phyloP scores from a whole-genome alignment of 2,113 vertebrate species.

The Aepyceros melampus region DNA sequence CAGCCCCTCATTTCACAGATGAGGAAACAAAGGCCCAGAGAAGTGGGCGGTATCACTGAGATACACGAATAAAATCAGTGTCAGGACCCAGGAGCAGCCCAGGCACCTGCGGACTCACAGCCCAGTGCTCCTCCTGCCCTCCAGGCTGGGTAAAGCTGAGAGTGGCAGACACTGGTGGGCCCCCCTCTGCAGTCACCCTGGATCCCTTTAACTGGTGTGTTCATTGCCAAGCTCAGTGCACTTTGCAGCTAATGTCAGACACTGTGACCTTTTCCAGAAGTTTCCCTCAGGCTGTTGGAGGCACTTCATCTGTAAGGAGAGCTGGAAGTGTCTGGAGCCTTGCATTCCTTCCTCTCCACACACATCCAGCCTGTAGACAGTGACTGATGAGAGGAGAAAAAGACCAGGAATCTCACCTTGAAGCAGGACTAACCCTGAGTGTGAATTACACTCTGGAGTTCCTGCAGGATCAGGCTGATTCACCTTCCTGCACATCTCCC shows the following conservation, averaged over 20 bases:
- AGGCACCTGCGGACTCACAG: background rate
- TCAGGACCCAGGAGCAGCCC: background rate
- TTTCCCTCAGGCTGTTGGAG: background rate
- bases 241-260: background rate
- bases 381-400: background rate
- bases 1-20: background rate
- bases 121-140: too few species aligned
- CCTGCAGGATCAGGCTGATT: fast-evolving
- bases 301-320: background rate
- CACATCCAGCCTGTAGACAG: background rate
- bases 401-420: background rate
- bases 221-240: background rate
- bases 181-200: background rate
- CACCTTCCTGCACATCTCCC: background rate
- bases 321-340: background rate
- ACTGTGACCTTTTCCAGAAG: background rate
- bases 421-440: background rate
- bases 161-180: background rate
- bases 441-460: background rate
- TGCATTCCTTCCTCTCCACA: background rate
- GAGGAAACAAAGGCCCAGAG: background rate
- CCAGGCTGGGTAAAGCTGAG: background rate
- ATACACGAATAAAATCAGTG: background rate
- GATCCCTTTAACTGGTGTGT: background rate
- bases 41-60: background rate